Percentiles rank a stretch among this genome's conserved stretches.
Conservation (phyloP, 2,113 vertebrate genomes). For the Tapirus terrestris region DNA sequence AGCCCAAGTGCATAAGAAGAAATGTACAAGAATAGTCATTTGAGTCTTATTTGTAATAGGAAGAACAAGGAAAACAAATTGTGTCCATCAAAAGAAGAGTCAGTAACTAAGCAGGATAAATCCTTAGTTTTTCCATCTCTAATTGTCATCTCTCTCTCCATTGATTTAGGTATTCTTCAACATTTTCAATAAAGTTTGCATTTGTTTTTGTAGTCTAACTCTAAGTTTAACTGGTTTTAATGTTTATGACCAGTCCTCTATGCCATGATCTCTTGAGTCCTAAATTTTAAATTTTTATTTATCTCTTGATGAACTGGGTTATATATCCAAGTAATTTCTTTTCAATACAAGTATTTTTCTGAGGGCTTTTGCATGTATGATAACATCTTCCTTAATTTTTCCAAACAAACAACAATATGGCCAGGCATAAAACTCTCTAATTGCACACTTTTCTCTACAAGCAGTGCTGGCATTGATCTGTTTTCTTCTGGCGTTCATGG, state of each 20-base stretch:
- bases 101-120: not conserved
- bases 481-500: not conserved
- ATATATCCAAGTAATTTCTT: not conserved
- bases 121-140: not conserved
- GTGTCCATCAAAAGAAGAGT: not conserved
- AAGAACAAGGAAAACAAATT: not conserved
- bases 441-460: not conserved
- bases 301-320: not conserved
- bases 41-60: not conserved
- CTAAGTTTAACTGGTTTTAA: not conserved
- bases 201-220: not conserved
- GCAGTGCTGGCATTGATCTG: not conserved
- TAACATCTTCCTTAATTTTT: not conserved
- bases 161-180: not conserved
- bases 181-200: not conserved
- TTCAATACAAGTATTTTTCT: not conserved
- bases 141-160: not conserved
- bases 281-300: not conserved
- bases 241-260: not conserved
- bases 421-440: not conserved
- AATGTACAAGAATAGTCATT: not conserved
- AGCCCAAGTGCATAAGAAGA: not conserved
- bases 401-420: not conserved
- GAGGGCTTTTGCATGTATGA: not conserved
- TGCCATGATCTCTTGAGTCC: not conserved